Conservation (phyloP, 2,888 invertebrate species). For the Monoplex corrugatus region DNA sequence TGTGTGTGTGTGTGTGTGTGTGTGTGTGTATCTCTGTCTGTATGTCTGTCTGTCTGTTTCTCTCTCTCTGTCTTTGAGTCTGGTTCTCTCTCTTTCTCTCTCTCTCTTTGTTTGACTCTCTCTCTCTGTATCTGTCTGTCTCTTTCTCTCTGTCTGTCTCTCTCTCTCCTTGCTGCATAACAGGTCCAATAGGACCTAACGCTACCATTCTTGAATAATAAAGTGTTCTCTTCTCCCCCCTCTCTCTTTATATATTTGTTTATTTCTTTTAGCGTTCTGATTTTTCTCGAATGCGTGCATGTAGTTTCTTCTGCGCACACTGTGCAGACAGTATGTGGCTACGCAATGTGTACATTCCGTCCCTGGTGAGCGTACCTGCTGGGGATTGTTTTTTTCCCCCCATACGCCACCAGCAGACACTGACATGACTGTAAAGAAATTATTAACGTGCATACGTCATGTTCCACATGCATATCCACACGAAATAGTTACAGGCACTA, state of each 20-base stretch:
- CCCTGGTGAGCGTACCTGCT: too few species aligned
- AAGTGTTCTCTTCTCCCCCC: not conserved
- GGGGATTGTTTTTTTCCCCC: too few species aligned
- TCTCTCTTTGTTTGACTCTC: not conserved
- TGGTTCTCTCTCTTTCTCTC: not conserved
- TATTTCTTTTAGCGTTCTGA: too few species aligned
- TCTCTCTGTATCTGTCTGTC: not conserved
- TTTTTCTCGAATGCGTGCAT: not conserved
- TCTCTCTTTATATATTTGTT: not conserved
- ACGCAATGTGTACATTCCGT: too few species aligned
- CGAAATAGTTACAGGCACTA: too few species aligned
- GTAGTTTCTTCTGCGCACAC: not conserved
- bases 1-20: slow-evolving; percentile 6
- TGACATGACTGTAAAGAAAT: too few species aligned
- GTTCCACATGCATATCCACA: too few species aligned
- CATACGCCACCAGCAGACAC: too few species aligned
- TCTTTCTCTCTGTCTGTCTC: not conserved
- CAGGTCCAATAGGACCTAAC: too few species aligned
- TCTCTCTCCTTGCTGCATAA: not conserved
- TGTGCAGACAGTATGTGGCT: too few species aligned
- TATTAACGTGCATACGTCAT: too few species aligned
- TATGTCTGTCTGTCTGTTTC: not conserved
- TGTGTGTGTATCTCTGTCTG: not conserved
- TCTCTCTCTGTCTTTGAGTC: not conserved
- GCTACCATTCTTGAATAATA: not conserved